A percentile compares a stretch with the other conserved stretches of the same genome.
Conservation (phyloP, 1,140 invertebrate species). For the Pseudomyrmex flavicornis region DNA sequence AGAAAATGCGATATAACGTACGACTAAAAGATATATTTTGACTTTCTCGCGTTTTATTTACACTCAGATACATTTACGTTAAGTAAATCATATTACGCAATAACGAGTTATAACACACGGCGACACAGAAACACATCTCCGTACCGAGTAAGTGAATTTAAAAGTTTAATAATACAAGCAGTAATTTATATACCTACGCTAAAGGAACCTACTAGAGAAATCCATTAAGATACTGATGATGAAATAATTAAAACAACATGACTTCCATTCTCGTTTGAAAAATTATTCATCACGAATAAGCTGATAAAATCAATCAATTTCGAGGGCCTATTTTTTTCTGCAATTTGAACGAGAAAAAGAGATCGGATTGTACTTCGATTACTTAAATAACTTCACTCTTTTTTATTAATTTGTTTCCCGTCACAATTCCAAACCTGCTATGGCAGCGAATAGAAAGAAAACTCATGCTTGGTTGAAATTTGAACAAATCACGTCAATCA, state of each 20-base stretch:
- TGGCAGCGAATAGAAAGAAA: neutral
- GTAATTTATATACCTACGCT: conserved; percentile 21
- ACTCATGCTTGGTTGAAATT: neutral
- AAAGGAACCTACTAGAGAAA: conserved; percentile 23
- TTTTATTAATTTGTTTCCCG: conserved; percentile 36
- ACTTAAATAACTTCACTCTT: neutral
- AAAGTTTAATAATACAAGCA: conserved; percentile 53
- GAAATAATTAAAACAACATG: conserved; percentile 11
- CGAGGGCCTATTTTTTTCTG: neutral
- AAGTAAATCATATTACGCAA: conserved; percentile 56
- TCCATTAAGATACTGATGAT: conserved; percentile 27
- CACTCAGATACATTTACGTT: conserved; percentile 18
- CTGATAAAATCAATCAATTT: neutral
- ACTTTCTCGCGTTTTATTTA: neutral
- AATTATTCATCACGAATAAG: neutral
- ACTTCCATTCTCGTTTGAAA: neutral
- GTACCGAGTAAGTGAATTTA: conserved; percentile 50
- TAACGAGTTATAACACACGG: conserved; percentile 50
- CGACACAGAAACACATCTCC: conserved; percentile 28
- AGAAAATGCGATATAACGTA: conserved; percentile 30
- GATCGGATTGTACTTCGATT: neutral
- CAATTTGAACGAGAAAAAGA: neutral
- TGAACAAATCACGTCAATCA: no score
- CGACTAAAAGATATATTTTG: conserved; percentile 33
- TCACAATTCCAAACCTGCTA: neutral